A percentile compares a stretch with the other conserved stretches of the same genome.
Evolutionary conservation across 2,113 vertebrate species (phyloP).

Genomic region (Apteryx owenii): DNA sequence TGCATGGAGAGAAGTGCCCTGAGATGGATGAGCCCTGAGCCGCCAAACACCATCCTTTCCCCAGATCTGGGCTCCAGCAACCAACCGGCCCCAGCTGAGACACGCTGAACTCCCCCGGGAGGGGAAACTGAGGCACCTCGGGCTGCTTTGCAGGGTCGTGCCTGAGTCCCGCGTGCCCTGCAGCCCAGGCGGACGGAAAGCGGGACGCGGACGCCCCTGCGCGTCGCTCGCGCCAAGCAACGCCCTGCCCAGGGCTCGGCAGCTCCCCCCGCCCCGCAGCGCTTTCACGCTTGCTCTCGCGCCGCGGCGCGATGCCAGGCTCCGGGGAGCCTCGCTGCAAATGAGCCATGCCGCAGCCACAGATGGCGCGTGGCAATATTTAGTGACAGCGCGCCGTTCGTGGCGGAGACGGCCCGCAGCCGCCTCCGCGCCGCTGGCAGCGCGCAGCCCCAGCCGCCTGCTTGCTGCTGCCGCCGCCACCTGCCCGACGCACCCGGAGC

Average conservation of each 20-base stretch:
- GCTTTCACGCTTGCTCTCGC: too few relatives aligned
- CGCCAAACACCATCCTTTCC: not conserved
- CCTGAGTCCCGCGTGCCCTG: too few relatives aligned
- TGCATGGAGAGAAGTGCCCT: too few relatives aligned
- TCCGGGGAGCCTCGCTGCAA: not conserved
- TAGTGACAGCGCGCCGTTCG: not conserved
- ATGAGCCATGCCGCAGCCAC: not conserved
- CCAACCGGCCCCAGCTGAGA: not conserved
- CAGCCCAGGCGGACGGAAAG: not conserved
- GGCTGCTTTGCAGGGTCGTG: not conserved
- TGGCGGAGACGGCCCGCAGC: not conserved
- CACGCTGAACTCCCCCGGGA: not conserved
- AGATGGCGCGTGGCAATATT: not conserved
- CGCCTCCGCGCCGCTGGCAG: too few relatives aligned
- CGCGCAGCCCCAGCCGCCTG: not conserved
- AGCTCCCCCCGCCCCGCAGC: too few relatives aligned
- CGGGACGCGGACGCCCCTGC: not conserved
- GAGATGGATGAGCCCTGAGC: not conserved
- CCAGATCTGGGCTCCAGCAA: accelerated
- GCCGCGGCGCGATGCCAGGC: not conserved
- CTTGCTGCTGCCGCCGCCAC: too few relatives aligned
- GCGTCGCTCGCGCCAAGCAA: too few relatives aligned
- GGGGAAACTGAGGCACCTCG: not conserved
- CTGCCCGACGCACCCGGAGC: too few relatives aligned
- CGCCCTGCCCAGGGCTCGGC: not conserved